Evolutionary conservation across 2,888 invertebrate species (phyloP), one percentile per base, ranked within the genome.

Genomic region (Macrophya annulata): DNA sequence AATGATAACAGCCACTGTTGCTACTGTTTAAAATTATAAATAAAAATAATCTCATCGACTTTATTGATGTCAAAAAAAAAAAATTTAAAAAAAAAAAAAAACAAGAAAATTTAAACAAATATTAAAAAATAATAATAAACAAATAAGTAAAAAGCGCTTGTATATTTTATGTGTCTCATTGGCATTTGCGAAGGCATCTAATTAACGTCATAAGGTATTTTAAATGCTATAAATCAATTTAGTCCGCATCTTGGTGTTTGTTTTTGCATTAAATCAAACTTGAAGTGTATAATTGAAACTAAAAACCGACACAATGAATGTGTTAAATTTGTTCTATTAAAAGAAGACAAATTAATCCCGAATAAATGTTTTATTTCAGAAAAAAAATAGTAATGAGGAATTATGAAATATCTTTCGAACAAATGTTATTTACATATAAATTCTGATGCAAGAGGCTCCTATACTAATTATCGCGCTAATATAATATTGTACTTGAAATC

Each of bases 51-150:
- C 12, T 62, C n/a, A 71, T 71, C 40, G 37, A 71, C 9, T 40
- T n/a, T 40, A 71, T 71, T 17, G n/a, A 71, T 71, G 43, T 71
- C n/a, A 9, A n/a, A 71, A 71, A 15, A 71, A 31, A 48, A 4
- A 48, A 15, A 48, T 48, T 21, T 1, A 21, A n/a, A 74, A 74
- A 45, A 76, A 74, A 74, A 74, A 43, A 21, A 74, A 74, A 74
- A 74, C n/a, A n/a, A 74, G 48, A 45, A 76, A 31, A 31, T 31
- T 31, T 31, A 31, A 31, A 31, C 31, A 31, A 71, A 37, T 4
- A 37, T 12, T 31, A 37, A 31, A 37, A 37, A 71, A 10, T 10
- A 15, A 10, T 10, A 15, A 37, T 12, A 71, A 37, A 31, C 9
- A 71, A 31, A 37, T 71, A 15, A 31, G 37, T 45, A 45, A 17